Percentiles rank a stretch among this genome's conserved stretches.
Conservation (phyloP, 2,113 vertebrate species). For the Himantopus leucocephalus region DNA sequence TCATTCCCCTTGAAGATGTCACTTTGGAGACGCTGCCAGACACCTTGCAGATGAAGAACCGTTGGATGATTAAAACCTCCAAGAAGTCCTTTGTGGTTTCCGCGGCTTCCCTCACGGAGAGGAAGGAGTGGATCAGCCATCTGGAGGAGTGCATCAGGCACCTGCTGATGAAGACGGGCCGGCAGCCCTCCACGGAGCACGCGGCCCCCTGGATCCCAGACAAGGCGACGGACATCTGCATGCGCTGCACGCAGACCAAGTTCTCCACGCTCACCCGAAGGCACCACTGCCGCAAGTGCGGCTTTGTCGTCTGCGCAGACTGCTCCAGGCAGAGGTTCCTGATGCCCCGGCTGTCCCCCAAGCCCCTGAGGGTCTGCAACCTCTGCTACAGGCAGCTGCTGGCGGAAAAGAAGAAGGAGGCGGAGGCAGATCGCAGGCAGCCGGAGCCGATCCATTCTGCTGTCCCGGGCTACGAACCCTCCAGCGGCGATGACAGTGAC, state of each 20-base stretch:
- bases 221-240: conserved; percentile 84
- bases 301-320: conserved; percentile 84
- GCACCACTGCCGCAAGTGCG: conserved; percentile 91
- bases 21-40: conserved; percentile 82
- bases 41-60: conserved; percentile 81
- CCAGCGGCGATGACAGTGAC: conserved; percentile 77
- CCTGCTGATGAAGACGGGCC: conserved; percentile 59
- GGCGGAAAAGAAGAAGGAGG: conserved; percentile 50
- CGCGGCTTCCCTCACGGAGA: conserved; percentile 81
- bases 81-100: conserved; percentile 90
- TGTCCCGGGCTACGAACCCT: conserved; percentile 19
- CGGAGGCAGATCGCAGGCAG: neutral
- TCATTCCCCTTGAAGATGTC: conserved; percentile 87
- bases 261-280: conserved; percentile 82
- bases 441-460: neutral
- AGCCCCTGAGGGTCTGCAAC: conserved; percentile 81
- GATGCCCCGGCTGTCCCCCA: conserved; percentile 80
- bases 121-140: conserved; percentile 88
- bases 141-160: conserved; percentile 80
- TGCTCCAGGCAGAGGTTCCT: conserved; percentile 84
- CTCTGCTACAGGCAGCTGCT: conserved; percentile 76
- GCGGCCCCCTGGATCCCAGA: conserved; percentile 88
- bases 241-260: conserved; percentile 84
- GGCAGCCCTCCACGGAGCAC: conserved; percentile 49
- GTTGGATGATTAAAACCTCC: conserved; percentile 90